A percentile compares a stretch with the other conserved stretches of the same genome.
Conservation (phyloP, 2,888 invertebrate genomes). For the Diloba caeruleocephala region DNA sequence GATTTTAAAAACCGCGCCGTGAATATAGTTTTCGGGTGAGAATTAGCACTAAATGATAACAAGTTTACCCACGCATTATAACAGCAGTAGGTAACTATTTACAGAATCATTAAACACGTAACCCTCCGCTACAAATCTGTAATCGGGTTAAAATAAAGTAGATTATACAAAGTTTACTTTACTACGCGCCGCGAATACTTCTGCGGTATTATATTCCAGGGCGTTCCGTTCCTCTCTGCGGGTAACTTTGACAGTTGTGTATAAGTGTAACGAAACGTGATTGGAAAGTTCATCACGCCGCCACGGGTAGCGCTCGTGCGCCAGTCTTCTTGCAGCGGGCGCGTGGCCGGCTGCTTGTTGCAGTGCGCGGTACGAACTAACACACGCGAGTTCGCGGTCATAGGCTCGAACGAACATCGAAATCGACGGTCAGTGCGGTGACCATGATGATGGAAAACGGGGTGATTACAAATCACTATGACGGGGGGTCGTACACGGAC, state of each 20-base stretch:
- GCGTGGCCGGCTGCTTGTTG: slow-evolving; percentile 87
- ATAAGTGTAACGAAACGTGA: slow-evolving; percentile 76
- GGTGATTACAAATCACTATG: slow-evolving; percentile 90
- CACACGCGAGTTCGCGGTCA: slow-evolving; percentile 88
- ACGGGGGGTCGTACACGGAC: slow-evolving; percentile 91
- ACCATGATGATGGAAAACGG: slow-evolving; percentile 93
- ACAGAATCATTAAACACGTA: slow-evolving; percentile 47
- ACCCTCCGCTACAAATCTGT: slow-evolving; percentile 44
- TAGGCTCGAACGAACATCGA: slow-evolving; percentile 89
- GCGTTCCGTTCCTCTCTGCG: slow-evolving; percentile 33
- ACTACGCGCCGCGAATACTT: slow-evolving; percentile 33
- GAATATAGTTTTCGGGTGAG: slow-evolving; percentile 14
- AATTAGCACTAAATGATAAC: slow-evolving; percentile 42
- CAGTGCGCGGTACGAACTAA: slow-evolving; percentile 87
- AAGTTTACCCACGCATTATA: slow-evolving; percentile 50
- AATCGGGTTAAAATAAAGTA: slow-evolving; percentile 55
- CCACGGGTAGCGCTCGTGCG: slow-evolving; percentile 83
- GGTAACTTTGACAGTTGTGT: slow-evolving; percentile 66
- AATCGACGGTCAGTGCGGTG: slow-evolving; percentile 89
- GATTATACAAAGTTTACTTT: slow-evolving; percentile 47
- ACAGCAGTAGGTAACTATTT: slow-evolving; percentile 46
- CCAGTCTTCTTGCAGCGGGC: slow-evolving; percentile 88
- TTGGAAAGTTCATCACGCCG: slow-evolving; percentile 74
- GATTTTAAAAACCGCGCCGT: slow-evolving; percentile 12
- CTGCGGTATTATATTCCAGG: slow-evolving; percentile 36